Evolutionary conservation across 1,140 invertebrate species (phyloP).

Genomic region (Drosophila serrata): DNA sequence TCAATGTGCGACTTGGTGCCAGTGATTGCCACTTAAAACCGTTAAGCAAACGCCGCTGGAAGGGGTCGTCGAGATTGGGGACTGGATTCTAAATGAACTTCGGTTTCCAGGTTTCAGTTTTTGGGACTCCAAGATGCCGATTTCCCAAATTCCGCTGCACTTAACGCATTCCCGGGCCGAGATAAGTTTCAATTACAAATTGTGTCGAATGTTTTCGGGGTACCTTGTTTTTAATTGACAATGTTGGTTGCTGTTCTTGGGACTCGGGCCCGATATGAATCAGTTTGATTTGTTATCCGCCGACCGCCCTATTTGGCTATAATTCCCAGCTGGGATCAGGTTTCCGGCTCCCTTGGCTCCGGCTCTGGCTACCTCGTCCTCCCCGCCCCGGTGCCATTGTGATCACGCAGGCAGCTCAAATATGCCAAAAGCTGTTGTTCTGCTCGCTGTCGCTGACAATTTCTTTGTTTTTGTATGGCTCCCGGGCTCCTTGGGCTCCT

Average conservation of each 20-base stretch:
- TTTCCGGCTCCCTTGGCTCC: background rate
- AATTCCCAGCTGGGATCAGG: conserved; percentile 43
- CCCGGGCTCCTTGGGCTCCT: conserved; percentile 2
- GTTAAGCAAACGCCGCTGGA: conserved; percentile 76
- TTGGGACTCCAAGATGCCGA: conserved; percentile 27
- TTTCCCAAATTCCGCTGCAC: conserved; percentile 66
- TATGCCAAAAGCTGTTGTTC: conserved; percentile 76
- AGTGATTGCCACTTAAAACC: conserved; percentile 81
- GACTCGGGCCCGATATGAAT: conserved; percentile 56
- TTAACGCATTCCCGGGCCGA: conserved; percentile 73
- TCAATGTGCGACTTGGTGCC: conserved; percentile 73
- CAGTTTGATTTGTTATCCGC: conserved; percentile 55
- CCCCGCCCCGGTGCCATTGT: conserved; percentile 13
- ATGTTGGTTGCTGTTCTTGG: conserved; percentile 38
- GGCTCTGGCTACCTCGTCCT: background rate
- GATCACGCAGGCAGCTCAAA: conserved; percentile 58
- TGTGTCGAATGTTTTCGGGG: conserved; percentile 65
- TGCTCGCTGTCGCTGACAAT: conserved; percentile 69
- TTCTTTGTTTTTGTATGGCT: conserved; percentile 59
- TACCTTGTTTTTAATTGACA: conserved; percentile 69
- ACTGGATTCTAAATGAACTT: conserved; percentile 70
- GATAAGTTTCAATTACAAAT: conserved; percentile 83
- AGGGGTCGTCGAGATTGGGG: conserved; percentile 13
- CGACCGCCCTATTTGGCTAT: conserved; percentile 45
- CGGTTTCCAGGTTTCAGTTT: conserved; percentile 31